Conservation (phyloP, 2,888 invertebrate genomes). For the Dryocosmus kuriphilus region DNA sequence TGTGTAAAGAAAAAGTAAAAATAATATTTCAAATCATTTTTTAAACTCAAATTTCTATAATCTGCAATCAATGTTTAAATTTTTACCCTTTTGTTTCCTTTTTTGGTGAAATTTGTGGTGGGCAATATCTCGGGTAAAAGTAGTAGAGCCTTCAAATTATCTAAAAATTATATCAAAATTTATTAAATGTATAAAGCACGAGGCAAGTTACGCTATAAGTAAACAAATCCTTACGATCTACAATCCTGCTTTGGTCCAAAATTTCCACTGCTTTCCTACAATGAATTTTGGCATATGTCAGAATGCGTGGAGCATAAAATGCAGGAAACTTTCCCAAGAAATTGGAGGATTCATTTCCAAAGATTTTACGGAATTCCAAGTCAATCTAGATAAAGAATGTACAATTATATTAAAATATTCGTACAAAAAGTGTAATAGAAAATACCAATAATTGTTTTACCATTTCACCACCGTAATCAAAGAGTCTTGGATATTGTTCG, state of each 20-base stretch:
- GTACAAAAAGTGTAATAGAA: background rate
- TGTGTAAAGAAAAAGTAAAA: too few species aligned
- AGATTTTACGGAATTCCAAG: background rate
- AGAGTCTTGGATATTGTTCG: background rate
- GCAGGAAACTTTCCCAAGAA: background rate
- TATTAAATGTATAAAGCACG: too few species aligned
- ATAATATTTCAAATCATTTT: too few species aligned
- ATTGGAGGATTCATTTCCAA: background rate
- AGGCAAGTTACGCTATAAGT: too few species aligned
- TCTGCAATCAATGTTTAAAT: too few species aligned
- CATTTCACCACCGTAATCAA: conserved; percentile 1
- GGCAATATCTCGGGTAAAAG: too few species aligned
- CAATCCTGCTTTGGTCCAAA: background rate
- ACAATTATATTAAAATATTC: background rate
- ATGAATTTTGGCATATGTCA: background rate
- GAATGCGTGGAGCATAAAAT: background rate
- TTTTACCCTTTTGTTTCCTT: too few species aligned
- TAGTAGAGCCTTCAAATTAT: too few species aligned
- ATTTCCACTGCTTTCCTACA: background rate
- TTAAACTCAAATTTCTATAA: too few species aligned
- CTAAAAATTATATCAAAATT: too few species aligned
- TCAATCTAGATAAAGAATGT: background rate
- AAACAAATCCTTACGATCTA: background rate
- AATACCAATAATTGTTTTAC: background rate
- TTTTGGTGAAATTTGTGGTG: too few species aligned